These are phyloP conservation scores for Agriopis marginaria DNA, from an alignment of 2,888 invertebrate genomes.

Conservation along the genomic window DNA sequence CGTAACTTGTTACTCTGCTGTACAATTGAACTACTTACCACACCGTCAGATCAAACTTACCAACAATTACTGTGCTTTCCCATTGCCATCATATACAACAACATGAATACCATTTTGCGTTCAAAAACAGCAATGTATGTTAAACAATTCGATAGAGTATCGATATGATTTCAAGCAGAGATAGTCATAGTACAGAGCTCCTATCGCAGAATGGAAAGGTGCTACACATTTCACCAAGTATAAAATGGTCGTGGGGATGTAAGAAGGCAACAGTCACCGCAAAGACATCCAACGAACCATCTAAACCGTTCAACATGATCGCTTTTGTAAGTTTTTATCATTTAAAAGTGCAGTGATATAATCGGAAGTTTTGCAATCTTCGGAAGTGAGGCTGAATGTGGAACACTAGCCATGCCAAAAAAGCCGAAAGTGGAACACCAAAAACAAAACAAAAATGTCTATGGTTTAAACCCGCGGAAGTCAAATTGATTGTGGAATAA, in stretches of 20 bases:
- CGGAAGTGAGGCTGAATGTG: slow-evolving; percentile 31
- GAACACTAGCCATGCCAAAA: slow-evolving; percentile 21
- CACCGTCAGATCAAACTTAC: slow-evolving; percentile 32
- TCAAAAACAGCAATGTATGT: slow-evolving; percentile 51
- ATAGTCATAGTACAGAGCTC: slow-evolving; percentile 55
- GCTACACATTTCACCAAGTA: slow-evolving; percentile 80
- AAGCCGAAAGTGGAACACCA: slow-evolving; percentile 20
- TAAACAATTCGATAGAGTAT: slow-evolving; percentile 1
- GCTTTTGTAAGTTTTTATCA: slow-evolving; percentile 75
- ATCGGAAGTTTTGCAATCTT: slow-evolving; percentile 29
- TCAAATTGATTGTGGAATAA: neutral
- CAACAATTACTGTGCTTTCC: neutral
- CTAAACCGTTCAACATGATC: slow-evolving; percentile 81
- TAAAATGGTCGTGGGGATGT: slow-evolving; percentile 75
- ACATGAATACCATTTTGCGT: accelerated
- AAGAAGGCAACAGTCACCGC: slow-evolving; percentile 75
- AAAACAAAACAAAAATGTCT: slow-evolving; percentile 15
- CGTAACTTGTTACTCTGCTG: slow-evolving; percentile 61
- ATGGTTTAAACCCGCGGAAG: slow-evolving; percentile 2
- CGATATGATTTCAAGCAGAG: slow-evolving; percentile 26
- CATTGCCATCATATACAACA: slow-evolving; percentile 48
- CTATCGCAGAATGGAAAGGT: slow-evolving; percentile 84
- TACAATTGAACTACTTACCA: slow-evolving; percentile 57
- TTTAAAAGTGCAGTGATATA: slow-evolving; percentile 36
- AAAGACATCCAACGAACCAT: slow-evolving; percentile 68